A percentile compares a stretch with the other conserved stretches of the same genome.
phyloP scores from a whole-genome alignment of 2,113 vertebrate species.

The Hyperopisus bebe region DNA sequence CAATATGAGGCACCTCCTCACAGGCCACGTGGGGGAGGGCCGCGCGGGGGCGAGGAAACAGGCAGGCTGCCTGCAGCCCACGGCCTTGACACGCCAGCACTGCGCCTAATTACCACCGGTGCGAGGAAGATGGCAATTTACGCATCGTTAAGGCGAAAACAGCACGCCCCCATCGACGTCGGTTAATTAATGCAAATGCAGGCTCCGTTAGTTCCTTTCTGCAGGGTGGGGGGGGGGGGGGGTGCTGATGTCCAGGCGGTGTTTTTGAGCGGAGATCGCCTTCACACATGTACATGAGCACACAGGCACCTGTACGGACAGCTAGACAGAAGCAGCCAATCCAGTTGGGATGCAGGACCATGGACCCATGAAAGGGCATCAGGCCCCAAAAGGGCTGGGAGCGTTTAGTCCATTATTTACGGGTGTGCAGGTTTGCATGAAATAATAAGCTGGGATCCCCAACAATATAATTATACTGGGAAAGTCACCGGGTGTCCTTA shows the following conservation, averaged over 20 bases:
- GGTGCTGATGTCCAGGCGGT: background rate
- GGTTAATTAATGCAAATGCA: slow-evolving; percentile 27
- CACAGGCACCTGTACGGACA: background rate
- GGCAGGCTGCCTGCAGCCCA: background rate
- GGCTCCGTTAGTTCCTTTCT: background rate
- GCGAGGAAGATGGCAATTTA: slow-evolving; percentile 8
- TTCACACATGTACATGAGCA: background rate
- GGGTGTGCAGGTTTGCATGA: background rate
- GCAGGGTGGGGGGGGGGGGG: background rate
- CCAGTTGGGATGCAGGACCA: background rate
- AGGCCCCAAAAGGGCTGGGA: background rate
- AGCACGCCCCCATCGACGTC: background rate
- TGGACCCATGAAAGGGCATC: background rate
- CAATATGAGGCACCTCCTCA: background rate
- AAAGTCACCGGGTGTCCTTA: background rate
- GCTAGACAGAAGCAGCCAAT: background rate
- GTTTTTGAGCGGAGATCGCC: background rate
- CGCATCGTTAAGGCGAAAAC: background rate
- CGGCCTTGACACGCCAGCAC: background rate
- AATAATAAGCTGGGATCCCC: background rate
- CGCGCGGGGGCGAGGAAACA: background rate
- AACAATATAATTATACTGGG: background rate
- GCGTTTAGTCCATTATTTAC: background rate
- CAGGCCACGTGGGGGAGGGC: background rate
- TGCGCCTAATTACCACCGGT: slow-evolving; percentile 21